Evolutionary conservation across 2,888 invertebrate genomes (phyloP).

Genomic region (Hydropsyche betteni): DNA sequence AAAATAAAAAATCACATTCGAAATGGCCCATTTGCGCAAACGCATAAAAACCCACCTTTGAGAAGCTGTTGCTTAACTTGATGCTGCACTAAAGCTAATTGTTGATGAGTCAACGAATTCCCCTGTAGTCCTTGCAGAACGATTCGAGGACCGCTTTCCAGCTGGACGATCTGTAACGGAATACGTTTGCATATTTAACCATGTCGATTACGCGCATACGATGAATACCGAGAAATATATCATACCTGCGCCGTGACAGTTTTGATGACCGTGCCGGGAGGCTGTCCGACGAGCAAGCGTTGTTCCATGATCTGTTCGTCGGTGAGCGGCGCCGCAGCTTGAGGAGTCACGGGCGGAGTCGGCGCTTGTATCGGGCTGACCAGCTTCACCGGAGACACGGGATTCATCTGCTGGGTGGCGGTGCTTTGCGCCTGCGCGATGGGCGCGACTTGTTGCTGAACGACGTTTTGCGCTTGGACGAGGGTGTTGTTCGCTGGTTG

Average conservation of each 20-base stretch:
- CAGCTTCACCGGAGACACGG: slow-evolving; percentile 37
- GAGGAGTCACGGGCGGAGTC: slow-evolving; percentile 53
- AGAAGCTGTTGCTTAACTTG: slow-evolving; percentile 89
- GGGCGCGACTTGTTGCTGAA: slow-evolving; percentile 39
- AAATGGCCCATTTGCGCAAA: not conserved
- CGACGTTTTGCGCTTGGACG: slow-evolving; percentile 37
- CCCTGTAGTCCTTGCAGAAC: slow-evolving; percentile 86
- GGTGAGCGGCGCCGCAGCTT: slow-evolving; percentile 57
- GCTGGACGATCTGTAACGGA: slow-evolving; percentile 74
- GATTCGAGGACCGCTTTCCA: slow-evolving; percentile 84
- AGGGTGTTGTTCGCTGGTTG: slow-evolving; percentile 34
- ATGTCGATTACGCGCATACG: not conserved
- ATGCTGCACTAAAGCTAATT: slow-evolving; percentile 83
- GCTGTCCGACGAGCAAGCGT: slow-evolving; percentile 78
- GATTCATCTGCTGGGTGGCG: slow-evolving; percentile 45
- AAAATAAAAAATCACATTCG: not conserved
- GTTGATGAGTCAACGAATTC: slow-evolving; percentile 82
- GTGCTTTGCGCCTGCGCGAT: slow-evolving; percentile 43
- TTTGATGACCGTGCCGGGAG: slow-evolving; percentile 86
- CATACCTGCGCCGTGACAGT: slow-evolving; percentile 82
- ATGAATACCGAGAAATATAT: not conserved
- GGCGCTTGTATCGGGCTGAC: slow-evolving; percentile 52
- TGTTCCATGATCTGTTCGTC: slow-evolving; percentile 73
- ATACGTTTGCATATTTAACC: not conserved
- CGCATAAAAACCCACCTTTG: slow-evolving; percentile 69